Base-by-base conservation (phyloP, 2,888 invertebrate genomes). In the Calameuta pallipes region DNA sequence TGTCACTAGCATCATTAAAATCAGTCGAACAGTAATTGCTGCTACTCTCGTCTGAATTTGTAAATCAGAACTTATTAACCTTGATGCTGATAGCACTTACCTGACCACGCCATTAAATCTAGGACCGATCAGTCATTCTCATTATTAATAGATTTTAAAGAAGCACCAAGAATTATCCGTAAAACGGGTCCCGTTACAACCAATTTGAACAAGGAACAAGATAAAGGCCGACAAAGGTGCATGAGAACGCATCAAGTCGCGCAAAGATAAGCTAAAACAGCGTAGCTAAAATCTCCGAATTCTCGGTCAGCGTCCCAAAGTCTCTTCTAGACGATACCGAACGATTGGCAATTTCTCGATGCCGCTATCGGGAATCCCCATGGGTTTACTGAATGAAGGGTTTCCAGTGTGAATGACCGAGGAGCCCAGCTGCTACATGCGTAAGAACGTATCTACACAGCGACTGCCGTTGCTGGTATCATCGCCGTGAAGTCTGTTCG, bases 331-430 rank as follows among this genome's bases (percentile, higher is more conserved):
- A 56, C 9, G 23, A 56, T 23, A 56, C 56, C 56, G 23, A 23
- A 56, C 56, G 56, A 56, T 56, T 56, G 56, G 56, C 56, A 56
- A 56, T 23, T 6, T 56, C 56, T 23, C 1, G 56, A 56, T 56
- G 56, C 56, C 15, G 41, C 23, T 56, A 56, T 56, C 56, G 56
- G 56, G 23, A 56, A 56, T 56, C 56, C 6, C 56, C 56, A 23
- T 56, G 23, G 23, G 56, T 9, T 9, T 56, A 56, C 23, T 56
- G 56, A 56, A 56, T 56, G 56, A 56, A 56, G 56, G 56, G 56
- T 23, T 56, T 36, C 2, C 56, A 56, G 80, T 79, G 80, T 69
- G 80, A 78, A 80, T 77, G 74, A 78, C 56, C 76, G 76, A 37
- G 71, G 75, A 70, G 74, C 74, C 15, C 37, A 34, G 56, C 56